Evolutionary conservation across 1,140 invertebrate species (phyloP).

Genomic region (Orussus abietinus): DNA sequence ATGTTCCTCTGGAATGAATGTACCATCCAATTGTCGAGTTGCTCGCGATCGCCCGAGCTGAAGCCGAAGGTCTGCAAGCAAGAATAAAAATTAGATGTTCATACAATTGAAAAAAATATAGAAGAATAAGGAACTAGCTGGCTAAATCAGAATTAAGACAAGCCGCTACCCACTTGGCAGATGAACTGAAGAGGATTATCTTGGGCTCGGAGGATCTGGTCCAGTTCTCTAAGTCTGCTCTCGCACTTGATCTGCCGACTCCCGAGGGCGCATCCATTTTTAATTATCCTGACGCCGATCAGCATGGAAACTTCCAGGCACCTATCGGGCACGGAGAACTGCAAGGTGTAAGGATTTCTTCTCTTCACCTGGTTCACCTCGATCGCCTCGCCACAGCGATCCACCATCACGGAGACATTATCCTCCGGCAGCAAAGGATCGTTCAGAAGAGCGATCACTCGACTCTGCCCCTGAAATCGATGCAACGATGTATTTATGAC

Average conservation of each 20-base stretch:
- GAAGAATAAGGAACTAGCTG: too few relatives aligned
- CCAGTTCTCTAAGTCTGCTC: slow-evolving; percentile 74
- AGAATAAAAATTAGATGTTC: slow-evolving; percentile 20
- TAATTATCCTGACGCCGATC: slow-evolving; percentile 72
- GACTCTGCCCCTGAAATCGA: slow-evolving; percentile 71
- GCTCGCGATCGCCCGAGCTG: slow-evolving; percentile 68
- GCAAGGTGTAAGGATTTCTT: slow-evolving; percentile 76
- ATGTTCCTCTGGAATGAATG: slow-evolving; percentile 77
- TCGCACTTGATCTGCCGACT: slow-evolving; percentile 80
- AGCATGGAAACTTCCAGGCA: slow-evolving; percentile 79
- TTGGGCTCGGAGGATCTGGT: slow-evolving; percentile 70
- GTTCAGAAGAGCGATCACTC: slow-evolving; percentile 73
- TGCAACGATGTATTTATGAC: not conserved
- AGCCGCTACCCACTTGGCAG: slow-evolving; percentile 65
- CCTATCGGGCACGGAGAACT: slow-evolving; percentile 72
- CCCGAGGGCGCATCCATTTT: slow-evolving; percentile 73
- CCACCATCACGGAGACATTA: slow-evolving; percentile 68
- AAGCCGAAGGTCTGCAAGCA: slow-evolving; percentile 71
- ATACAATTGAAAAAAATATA: slow-evolving; percentile 9
- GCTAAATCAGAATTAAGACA: slow-evolving; percentile 5
- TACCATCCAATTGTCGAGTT: slow-evolving; percentile 76
- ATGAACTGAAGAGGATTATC: slow-evolving; percentile 82
- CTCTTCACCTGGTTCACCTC: slow-evolving; percentile 70
- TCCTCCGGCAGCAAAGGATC: slow-evolving; percentile 72
- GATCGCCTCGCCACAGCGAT: slow-evolving; percentile 73